A percentile compares a stretch with the other conserved stretches of the same genome.
These are phyloP conservation scores for Neotoxoptera formosana DNA, from an alignment of 1,140 invertebrate species.

Conservation along the genomic window DNA sequence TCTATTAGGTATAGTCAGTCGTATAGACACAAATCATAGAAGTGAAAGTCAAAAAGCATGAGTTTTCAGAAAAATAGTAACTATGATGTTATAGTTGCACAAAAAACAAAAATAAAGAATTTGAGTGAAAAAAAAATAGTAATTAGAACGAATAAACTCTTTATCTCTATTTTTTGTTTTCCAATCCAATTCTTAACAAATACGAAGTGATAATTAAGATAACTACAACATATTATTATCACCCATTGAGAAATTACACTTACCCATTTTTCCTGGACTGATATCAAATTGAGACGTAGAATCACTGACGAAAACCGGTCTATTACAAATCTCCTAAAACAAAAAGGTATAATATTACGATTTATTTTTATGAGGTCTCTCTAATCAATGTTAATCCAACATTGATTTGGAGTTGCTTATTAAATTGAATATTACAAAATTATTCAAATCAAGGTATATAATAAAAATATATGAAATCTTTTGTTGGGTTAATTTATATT, in stretches of 20 bases:
- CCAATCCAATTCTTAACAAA: not conserved
- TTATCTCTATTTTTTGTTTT: not conserved
- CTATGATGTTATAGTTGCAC: not conserved
- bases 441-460: not conserved
- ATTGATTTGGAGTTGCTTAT: not conserved
- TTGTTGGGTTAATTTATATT: not conserved
- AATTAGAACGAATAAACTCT: not conserved
- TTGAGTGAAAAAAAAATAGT: not conserved
- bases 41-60: slow-evolving; percentile 7
- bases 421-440: not conserved
- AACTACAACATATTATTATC: not conserved
- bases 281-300: slow-evolving; percentile 81
- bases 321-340: slow-evolving; percentile 77
- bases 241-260: slow-evolving; percentile 63
- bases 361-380: not conserved
- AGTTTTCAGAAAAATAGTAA: not conserved
- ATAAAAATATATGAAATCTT: not conserved
- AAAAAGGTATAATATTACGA: slow-evolving; percentile 59
- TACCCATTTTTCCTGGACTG: slow-evolving; percentile 86
- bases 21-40: not conserved
- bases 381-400: not conserved
- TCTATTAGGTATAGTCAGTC: not conserved
- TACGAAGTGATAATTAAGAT: not conserved
- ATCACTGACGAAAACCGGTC: slow-evolving; percentile 83
- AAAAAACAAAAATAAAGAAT: not conserved